phyloP scores from a whole-genome alignment of 37 sponge, comb jelly and placozoan species.

The Chondrilla cf. caribensis region DNA sequence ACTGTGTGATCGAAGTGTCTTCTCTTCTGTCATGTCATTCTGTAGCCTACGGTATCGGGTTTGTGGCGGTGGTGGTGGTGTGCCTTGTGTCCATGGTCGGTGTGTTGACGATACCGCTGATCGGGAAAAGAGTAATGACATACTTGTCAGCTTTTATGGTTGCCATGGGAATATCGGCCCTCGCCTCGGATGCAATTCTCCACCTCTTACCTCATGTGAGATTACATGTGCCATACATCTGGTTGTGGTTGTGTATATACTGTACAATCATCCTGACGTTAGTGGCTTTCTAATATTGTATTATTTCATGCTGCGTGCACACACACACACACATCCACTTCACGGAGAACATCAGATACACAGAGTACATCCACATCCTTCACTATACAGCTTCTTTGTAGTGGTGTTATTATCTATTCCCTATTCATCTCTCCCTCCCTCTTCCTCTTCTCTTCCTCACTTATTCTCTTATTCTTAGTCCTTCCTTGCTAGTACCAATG shows the following conservation, averaged over 20 bases:
- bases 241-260: not conserved
- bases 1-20: too few species aligned
- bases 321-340: slow-evolving; percentile 17
- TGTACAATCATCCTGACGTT: not conserved
- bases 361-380: not conserved
- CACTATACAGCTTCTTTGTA: too few species aligned
- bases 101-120: slow-evolving; percentile 37
- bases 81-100: slow-evolving; percentile 52
- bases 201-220: slow-evolving; percentile 77
- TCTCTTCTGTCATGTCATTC: too few species aligned
- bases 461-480: not conserved
- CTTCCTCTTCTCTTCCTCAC: not conserved
- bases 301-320: slow-evolving; percentile 4
- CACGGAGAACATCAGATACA: not conserved
- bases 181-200: slow-evolving; percentile 70
- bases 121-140: slow-evolving; percentile 14
- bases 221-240: not conserved
- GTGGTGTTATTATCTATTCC: not conserved
- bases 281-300: not conserved
- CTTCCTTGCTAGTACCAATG: not conserved
- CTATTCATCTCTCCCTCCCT: not conserved
- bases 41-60: slow-evolving; percentile 73
- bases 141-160: slow-evolving; percentile 53
- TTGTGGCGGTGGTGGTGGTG: slow-evolving; percentile 51
- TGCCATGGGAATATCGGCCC: slow-evolving; percentile 62